Conservation (phyloP, 2,888 invertebrate genomes). For the Anaspis maculata region DNA sequence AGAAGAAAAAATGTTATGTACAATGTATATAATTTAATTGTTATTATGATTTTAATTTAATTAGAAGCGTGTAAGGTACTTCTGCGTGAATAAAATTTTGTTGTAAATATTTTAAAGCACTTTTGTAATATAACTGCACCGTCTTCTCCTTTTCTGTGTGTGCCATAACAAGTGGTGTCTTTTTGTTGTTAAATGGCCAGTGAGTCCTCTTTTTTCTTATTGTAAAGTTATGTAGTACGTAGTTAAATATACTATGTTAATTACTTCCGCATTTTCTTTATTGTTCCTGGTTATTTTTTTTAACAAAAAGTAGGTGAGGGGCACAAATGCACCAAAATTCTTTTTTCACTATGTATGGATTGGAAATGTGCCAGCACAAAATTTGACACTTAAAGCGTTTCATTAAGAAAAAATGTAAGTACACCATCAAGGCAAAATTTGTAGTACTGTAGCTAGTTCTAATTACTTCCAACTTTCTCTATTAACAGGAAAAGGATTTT, state of each 20-base stretch:
- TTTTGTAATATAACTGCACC: conserved; percentile 23
- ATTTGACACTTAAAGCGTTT: too few relatives aligned
- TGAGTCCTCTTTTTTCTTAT: conserved; percentile 20
- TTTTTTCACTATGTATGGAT: too few relatives aligned
- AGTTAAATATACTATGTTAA: conserved; percentile 23
- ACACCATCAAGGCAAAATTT: too few relatives aligned
- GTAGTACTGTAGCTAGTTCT: too few relatives aligned
- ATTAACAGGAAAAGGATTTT: too few relatives aligned
- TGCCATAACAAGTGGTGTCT: conserved; percentile 25
- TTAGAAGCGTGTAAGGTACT: too few relatives aligned
- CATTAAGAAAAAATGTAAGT: too few relatives aligned
- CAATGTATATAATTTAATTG: conserved; percentile 1
- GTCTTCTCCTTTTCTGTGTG: conserved; percentile 23
- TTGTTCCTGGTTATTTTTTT: conserved; percentile 8
- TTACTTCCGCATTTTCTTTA: conserved; percentile 17
- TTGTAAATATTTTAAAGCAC: conserved; percentile 25
- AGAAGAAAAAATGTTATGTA: conserved; percentile 6
- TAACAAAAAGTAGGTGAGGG: conserved; percentile 7
- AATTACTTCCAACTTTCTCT: too few relatives aligned
- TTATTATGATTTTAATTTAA: conserved; percentile 10
- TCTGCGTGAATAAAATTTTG: conserved; percentile 19
- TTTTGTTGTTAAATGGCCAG: conserved; percentile 24
- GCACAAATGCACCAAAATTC: too few relatives aligned
- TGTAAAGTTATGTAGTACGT: conserved; percentile 5
- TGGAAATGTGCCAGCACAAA: too few relatives aligned